Conservation (phyloP, 1,140 invertebrate genomes). For the Anthonomus grandis region DNA sequence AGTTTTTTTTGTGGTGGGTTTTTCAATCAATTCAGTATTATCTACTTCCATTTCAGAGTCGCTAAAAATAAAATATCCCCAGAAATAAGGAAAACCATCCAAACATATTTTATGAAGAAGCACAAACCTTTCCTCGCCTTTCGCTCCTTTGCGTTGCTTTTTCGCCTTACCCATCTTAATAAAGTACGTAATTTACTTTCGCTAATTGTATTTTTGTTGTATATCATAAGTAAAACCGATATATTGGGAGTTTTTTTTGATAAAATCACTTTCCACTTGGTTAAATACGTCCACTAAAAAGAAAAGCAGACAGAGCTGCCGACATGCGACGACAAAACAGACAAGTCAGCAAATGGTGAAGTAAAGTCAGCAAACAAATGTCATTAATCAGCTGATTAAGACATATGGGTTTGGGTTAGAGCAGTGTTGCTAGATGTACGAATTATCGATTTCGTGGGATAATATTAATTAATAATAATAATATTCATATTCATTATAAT, state of each 20-base stretch:
- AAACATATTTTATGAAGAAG: slow-evolving; percentile 15
- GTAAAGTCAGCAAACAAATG: no score
- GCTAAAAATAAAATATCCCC: slow-evolving; percentile 41
- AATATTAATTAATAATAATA: no score
- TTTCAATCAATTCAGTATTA: slow-evolving; percentile 38
- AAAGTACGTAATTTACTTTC: slow-evolving; percentile 18
- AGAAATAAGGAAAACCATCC: slow-evolving; percentile 11
- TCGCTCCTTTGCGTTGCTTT: slow-evolving; percentile 63
- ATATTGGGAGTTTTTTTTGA: slow-evolving; percentile 4
- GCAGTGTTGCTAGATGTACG: no score
- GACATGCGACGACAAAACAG: no score
- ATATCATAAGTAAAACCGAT: slow-evolving; percentile 32
- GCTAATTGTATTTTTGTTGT: slow-evolving; percentile 19
- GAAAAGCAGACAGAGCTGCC: no score
- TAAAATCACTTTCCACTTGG: no score
- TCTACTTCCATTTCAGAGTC: slow-evolving; percentile 40
- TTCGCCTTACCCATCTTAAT: slow-evolving; percentile 66
- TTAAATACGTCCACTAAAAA: no score
- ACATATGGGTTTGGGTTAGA: no score
- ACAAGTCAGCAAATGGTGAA: no score
- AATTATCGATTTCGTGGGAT: no score
- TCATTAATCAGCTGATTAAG: no score
- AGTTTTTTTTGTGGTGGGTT: slow-evolving; percentile 35
- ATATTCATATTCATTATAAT: no score
- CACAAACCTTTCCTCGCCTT: slow-evolving; percentile 60